Conservation (phyloP, 1,140 invertebrate genomes). For the Cydia strobilella region DNA sequence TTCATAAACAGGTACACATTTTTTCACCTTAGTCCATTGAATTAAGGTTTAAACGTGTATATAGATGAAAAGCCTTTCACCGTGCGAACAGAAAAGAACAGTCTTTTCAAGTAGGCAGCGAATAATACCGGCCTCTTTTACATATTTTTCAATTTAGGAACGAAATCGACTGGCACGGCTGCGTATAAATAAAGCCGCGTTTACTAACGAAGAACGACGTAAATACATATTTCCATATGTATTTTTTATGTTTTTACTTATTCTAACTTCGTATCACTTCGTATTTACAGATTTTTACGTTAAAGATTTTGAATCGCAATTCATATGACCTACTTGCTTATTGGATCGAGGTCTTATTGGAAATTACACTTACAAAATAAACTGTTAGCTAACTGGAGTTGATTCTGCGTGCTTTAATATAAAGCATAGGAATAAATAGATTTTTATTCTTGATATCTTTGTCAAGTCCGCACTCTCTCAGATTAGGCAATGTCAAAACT, state of each 20-base stretch:
- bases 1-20: neutral
- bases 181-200: conserved; percentile 42
- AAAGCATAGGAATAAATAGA: no score
- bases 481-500: no score
- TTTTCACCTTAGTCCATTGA: neutral
- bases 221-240: neutral
- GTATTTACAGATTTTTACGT: conserved; percentile 40
- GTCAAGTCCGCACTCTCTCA: no score
- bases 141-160: conserved; percentile 68
- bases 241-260: neutral
- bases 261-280: no score
- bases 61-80: neutral
- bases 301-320: conserved; percentile 11
- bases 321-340: neutral
- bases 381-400: neutral
- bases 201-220: neutral
- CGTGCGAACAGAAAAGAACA: neutral
- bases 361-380: neutral
- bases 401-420: no score
- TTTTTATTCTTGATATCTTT: no score
- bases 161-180: conserved; percentile 45
- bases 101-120: neutral
- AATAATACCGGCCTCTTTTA: conserved; percentile 57
- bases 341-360: neutral
- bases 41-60: neutral